Base-by-base conservation (phyloP, 2,113 vertebrate genomes). In the Salvator merianae region DNA sequence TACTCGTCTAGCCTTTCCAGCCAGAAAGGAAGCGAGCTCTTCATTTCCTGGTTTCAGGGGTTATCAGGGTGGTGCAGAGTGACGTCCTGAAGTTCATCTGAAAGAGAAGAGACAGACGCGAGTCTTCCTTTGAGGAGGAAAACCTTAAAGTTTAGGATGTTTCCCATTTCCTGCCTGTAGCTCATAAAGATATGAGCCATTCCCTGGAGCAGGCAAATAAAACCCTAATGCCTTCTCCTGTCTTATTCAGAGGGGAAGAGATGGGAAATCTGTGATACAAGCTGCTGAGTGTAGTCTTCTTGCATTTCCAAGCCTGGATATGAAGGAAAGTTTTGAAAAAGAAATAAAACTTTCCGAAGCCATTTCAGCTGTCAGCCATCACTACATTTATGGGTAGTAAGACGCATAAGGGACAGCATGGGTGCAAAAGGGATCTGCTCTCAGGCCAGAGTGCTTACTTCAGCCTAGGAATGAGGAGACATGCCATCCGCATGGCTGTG, bases 1-100 rank as follows among this genome's bases (percentile, higher is more conserved):
- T 47, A 34, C 89, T 91, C 82, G 73, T 79, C 69, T 10, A 73
- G 88, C 50, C 74, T 91, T 85, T 63, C n/a, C 26, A 77, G 32
- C 83, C 79, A 82, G 77, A 55, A 79, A 84, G 74, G 72, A 86
- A 9, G 7, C 2, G 40, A 53, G 43, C 5, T 22, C 43, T 69
- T 40, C 3, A 32, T 79, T 71, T 24, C 24, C 10, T 5, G 72
- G 69, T 77, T 43, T n/a, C 55, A 79, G 50, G 36, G 26, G 30
- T 75, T 88, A 9, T 82, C 69, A 84, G 12, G 47, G 84, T 81
- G 50, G 70, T 22, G 14, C 34, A 74, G 5, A 8, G 18, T 53
- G 68, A 53, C 22, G 78, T 5, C 43, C 18, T 62, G 34, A 26
- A 77, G 70, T 6, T 36, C 50, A 22, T 16, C 4, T 36, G 26